Conservation (phyloP, 2,888 invertebrate species). For the Hymenopus coronatus region DNA sequence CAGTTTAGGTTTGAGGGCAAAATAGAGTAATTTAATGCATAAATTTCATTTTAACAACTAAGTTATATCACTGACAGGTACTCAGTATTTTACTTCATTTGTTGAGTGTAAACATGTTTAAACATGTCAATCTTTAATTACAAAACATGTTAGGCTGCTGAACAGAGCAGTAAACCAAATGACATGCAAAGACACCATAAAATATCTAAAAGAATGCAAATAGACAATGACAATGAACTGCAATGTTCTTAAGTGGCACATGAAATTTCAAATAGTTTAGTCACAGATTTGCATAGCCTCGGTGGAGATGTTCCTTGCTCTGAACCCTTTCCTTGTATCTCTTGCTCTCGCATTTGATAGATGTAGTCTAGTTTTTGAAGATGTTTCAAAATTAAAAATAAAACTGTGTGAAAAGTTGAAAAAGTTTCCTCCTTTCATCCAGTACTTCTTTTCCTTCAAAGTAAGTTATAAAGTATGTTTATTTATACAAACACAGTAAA, state of each 20-base stretch:
- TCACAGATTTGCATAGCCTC: not conserved
- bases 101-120: not conserved
- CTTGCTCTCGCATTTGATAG: conserved; percentile 21
- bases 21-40: not conserved
- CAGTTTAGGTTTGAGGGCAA: not conserved
- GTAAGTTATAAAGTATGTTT: no score
- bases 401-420: conserved; percentile 29
- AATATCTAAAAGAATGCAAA: not conserved
- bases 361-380: conserved; percentile 32
- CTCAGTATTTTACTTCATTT: not conserved
- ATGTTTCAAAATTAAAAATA: conserved; percentile 33
- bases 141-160: not conserved
- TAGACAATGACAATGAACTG: not conserved
- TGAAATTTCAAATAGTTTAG: not conserved
- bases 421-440: not conserved
- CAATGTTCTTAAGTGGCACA: not conserved
- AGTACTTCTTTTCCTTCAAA: not conserved
- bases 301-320: not conserved
- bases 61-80: not conserved
- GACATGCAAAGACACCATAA: not conserved
- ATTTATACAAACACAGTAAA: no score
- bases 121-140: not conserved
- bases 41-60: not conserved
- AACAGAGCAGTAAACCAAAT: not conserved
- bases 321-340: not conserved